Evolutionary conservation across 2,113 vertebrate species (phyloP).

Genomic region (Apteryx owenii): DNA sequence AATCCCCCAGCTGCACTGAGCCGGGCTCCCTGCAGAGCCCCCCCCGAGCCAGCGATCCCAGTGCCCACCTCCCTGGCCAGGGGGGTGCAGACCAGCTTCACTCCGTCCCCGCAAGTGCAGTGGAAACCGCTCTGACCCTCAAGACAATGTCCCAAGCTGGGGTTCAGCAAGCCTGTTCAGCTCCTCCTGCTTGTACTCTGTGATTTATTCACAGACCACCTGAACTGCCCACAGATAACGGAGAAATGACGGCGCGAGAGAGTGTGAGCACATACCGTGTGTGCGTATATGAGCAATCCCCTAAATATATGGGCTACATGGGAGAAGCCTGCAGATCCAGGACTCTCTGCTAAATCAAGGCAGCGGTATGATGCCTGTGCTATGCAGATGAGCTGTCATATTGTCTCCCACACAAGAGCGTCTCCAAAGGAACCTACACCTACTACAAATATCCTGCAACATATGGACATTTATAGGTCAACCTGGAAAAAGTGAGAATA

Average conservation of each 20-base stretch:
- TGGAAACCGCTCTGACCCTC: neutral
- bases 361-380: constrained; percentile 44
- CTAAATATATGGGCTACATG: neutral
- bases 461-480: constrained; percentile 67
- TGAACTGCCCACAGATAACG: neutral
- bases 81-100: neutral
- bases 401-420: constrained; percentile 59
- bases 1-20: too few species aligned
- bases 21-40: too few species aligned
- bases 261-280: rapidly evolving
- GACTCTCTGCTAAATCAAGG: constrained; percentile 35
- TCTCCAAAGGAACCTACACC: constrained; percentile 68
- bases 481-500: constrained; percentile 33
- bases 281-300: neutral
- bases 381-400: constrained; percentile 69
- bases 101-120: neutral
- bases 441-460: constrained; percentile 60
- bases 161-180: neutral
- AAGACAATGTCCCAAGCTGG: rapidly evolving
- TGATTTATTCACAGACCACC: neutral
- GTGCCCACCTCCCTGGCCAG: too few species aligned
- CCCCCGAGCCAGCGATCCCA: too few species aligned
- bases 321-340: constrained; percentile 43
- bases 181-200: neutral
- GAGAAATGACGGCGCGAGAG: neutral